Base-by-base conservation (phyloP, 1,140 invertebrate genomes). In the Meteorus sp. region DNA sequence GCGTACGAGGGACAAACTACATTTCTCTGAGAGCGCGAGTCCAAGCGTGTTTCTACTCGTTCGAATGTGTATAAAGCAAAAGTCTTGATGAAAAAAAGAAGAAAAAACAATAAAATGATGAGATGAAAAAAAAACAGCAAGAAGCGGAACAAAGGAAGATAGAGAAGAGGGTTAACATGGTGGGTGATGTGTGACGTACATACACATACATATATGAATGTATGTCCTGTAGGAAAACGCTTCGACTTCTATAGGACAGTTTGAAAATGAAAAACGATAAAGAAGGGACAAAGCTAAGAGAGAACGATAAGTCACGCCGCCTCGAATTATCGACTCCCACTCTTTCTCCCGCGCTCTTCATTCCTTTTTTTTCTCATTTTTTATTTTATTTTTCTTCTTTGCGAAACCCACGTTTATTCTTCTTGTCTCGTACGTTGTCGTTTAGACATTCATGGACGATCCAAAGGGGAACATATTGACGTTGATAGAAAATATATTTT, bases 401-500 rank as follows among this genome's bases (percentile, higher is more conserved):
- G 3, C n/a, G n/a, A n/a, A n/a, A n/a, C n/a, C n/a, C n/a, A n/a
- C n/a, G n/a, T n/a, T n/a, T n/a, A n/a, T n/a, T n/a, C n/a, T n/a
- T n/a, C n/a, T n/a, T n/a, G n/a, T n/a, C n/a, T n/a, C n/a, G n/a
- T 22, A 25, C 25, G 44, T 47, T 8, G 22, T 47, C 7, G 44
- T 23, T 47, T n/a, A 47, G 44, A 47, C 35, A 39, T 39, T 39
- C 35, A 39, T 39, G 35, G 35, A 39, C 8, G 13, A 39, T 39
- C 35, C 35, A n/a, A 53, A 22, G 25, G 1, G 8, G 48, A 23
- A 19, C 13, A 31, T 33, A 39, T 25, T 20, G 37, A 1, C 17
- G 43, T 8, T 11, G 27, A 25, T 47, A 37, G 47, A 27, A 62
- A 65, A 67, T 63, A 44, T 66, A 61, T 68, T 43, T 20, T 43